These are phyloP conservation scores for Heliconius hortense DNA, from an alignment of 2,888 invertebrate species.

Conservation along the genomic window DNA sequence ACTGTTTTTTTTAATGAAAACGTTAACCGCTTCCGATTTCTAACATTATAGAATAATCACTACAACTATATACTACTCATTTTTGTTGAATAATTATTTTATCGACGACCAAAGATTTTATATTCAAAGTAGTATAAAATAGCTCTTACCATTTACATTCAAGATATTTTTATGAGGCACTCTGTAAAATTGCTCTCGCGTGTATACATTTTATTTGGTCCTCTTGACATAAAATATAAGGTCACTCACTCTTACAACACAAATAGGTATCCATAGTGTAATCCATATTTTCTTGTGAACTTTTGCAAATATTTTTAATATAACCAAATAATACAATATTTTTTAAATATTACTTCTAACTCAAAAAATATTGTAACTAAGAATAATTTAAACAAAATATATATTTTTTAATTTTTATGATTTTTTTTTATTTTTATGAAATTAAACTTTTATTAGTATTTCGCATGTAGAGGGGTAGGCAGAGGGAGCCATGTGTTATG, in stretches of 20 bases:
- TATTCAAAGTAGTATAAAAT: constrained; percentile 3
- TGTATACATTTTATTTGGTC: constrained; percentile 43
- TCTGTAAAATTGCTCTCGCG: constrained; percentile 47
- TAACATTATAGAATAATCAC: neutral
- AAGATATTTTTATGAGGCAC: constrained; percentile 47
- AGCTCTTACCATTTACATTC: constrained; percentile 17
- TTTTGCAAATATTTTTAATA: too few species aligned
- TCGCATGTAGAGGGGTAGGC: too few species aligned
- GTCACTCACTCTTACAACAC: constrained; percentile 24
- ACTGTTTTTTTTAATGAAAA: too few species aligned
- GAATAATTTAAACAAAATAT: too few species aligned
- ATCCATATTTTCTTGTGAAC: too few species aligned
- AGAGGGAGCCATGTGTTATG: too few species aligned
- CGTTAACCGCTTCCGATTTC: too few species aligned
- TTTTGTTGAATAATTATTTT: neutral
- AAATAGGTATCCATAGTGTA: neutral
- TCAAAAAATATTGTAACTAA: too few species aligned
- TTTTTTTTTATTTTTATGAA: too few species aligned
- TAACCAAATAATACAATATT: neutral
- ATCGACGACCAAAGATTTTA: constrained; percentile 1
- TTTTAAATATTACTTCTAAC: neutral
- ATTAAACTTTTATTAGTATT: too few species aligned
- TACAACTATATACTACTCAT: neutral
- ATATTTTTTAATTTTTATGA: too few species aligned
- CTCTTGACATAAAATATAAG: constrained; percentile 39